Conservation (phyloP, 2,113 vertebrate species). For the Callaeas wilsoni region DNA sequence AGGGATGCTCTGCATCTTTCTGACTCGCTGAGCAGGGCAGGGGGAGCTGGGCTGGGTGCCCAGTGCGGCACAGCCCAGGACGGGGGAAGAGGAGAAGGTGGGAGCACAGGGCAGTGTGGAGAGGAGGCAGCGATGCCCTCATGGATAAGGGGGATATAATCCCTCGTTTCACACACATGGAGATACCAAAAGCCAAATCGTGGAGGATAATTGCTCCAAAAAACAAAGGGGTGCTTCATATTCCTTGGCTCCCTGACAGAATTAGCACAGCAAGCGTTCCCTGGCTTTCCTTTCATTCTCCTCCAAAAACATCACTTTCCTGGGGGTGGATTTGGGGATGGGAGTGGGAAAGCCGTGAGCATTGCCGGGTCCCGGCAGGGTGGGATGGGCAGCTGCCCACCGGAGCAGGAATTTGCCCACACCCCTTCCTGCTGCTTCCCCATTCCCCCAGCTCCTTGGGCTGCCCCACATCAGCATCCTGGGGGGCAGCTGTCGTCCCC, state of each 20-base stretch:
- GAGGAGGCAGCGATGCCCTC: neutral
- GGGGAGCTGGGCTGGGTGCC: neutral
- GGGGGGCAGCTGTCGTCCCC: rapidly evolving
- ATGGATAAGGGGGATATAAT: neutral
- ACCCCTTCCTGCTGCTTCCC: neutral
- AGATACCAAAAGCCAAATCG: neutral
- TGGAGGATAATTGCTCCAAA: constrained; percentile 29
- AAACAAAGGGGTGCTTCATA: constrained; percentile 46
- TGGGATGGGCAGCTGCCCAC: neutral
- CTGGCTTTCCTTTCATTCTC: constrained; percentile 37
- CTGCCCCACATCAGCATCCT: neutral
- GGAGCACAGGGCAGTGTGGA: neutral
- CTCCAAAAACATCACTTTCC: constrained; percentile 56
- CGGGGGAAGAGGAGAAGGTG: neutral
- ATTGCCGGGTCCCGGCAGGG: neutral
- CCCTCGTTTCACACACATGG: neutral
- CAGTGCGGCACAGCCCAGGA: neutral
- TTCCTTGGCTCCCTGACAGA: constrained; percentile 53
- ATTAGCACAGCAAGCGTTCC: constrained; percentile 8
- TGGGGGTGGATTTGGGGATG: neutral
- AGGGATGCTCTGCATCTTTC: neutral
- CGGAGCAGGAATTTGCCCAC: neutral
- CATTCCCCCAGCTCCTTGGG: neutral
- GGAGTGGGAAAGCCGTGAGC: neutral
- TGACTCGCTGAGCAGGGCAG: rapidly evolving